Evolutionary conservation across 1,140 invertebrate species (phyloP).

Genomic region (Pseudomyrmex dendroicus): DNA sequence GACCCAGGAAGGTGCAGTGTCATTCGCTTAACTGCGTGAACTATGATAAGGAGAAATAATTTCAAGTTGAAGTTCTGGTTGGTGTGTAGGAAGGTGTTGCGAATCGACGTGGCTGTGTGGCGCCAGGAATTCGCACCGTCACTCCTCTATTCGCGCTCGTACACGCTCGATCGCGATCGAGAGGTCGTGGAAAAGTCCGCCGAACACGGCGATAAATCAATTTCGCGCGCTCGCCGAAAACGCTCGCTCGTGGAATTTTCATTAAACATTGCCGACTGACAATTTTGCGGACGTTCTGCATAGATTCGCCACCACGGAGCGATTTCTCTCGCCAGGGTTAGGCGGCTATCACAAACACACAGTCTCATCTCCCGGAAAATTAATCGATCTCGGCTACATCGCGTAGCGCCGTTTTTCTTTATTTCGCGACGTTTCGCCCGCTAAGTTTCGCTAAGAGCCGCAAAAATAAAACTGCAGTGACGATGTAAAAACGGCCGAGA

Average conservation of each 20-base stretch:
- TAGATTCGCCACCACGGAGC: not conserved
- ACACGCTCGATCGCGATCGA: slow-evolving; percentile 49
- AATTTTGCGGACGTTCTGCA: slow-evolving; percentile 3
- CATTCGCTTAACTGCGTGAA: slow-evolving; percentile 61
- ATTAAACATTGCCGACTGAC: slow-evolving; percentile 19
- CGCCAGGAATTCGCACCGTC: slow-evolving; percentile 55
- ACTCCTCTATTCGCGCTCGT: slow-evolving; percentile 55
- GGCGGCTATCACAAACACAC: not conserved
- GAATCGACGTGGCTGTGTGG: slow-evolving; percentile 50
- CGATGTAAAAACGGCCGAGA: not conserved
- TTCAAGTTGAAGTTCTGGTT: slow-evolving; percentile 62
- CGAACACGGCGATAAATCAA: slow-evolving; percentile 54
- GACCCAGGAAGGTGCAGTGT: slow-evolving; percentile 57
- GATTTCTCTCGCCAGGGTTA: not conserved
- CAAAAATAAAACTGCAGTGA: slow-evolving; percentile 16
- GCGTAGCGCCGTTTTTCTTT: not conserved
- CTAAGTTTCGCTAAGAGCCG: not conserved
- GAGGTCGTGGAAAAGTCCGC: slow-evolving; percentile 56
- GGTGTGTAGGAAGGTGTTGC: slow-evolving; percentile 53
- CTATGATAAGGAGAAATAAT: slow-evolving; percentile 62
- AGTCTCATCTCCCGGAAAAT: not conserved
- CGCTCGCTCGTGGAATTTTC: slow-evolving; percentile 38
- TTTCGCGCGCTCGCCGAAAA: slow-evolving; percentile 46
- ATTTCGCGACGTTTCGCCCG: not conserved
- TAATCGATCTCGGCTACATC: slow-evolving; percentile 22